These are phyloP conservation scores for Pavo muticus DNA, from an alignment of 2,113 vertebrate genomes.

Conservation along the genomic window DNA sequence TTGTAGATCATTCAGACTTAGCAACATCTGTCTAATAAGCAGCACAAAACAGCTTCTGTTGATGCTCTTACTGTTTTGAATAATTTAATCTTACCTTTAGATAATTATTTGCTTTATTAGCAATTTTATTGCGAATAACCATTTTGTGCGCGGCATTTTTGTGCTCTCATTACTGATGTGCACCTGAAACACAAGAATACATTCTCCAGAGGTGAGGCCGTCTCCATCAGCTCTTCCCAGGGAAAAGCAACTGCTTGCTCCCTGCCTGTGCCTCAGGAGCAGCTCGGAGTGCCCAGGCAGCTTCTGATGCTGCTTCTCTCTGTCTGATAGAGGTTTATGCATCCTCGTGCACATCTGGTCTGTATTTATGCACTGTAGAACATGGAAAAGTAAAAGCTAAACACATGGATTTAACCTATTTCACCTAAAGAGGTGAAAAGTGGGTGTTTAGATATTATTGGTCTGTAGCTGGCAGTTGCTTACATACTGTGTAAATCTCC, in stretches of 20 bases:
- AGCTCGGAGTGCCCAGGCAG: neutral
- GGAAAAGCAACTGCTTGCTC: neutral
- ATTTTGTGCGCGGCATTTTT: neutral
- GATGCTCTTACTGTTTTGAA: neutral
- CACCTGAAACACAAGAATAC: neutral
- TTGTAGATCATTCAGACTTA: neutral
- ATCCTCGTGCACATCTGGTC: neutral
- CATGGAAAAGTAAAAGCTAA: slow-evolving; percentile 16
- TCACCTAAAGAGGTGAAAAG: slow-evolving; percentile 61
- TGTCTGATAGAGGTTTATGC: slow-evolving; percentile 2
- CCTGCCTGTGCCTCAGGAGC: neutral
- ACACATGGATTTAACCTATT: neutral
- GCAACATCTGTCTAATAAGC: neutral
- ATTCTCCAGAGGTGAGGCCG: neutral
- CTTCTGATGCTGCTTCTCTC: neutral
- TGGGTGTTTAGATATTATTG: slow-evolving; percentile 44
- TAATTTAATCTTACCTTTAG: neutral
- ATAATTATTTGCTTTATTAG: neutral
- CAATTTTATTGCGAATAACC: neutral
- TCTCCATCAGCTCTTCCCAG: neutral
- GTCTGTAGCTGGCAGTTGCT: slow-evolving; percentile 11
- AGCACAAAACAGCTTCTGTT: neutral
- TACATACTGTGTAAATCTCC: neutral
- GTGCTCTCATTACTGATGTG: neutral
- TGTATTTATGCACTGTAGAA: slow-evolving; percentile 11